These are phyloP conservation scores for Heteromurus nitidus DNA, from an alignment of 2,888 invertebrate genomes.

Conservation along the genomic window DNA sequence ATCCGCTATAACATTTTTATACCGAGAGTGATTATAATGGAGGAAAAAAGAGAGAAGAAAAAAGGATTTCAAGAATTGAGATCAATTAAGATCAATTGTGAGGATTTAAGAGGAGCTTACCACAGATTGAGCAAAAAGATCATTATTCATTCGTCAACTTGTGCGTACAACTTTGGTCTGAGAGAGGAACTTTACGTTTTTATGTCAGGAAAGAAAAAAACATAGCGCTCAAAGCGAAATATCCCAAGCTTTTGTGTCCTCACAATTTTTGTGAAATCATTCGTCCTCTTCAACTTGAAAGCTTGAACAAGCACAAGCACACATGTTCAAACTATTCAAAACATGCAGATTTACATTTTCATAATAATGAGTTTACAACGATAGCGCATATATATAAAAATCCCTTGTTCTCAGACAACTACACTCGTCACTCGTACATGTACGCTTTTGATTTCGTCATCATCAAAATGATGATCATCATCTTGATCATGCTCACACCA, in stretches of 20 bases:
- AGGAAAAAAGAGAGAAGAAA: constrained; percentile 37
- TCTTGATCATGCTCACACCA: background rate
- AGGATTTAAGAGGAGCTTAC: constrained; percentile 69
- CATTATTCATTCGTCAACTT: constrained; percentile 68
- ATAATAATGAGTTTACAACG: constrained; percentile 22
- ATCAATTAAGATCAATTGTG: constrained; percentile 74
- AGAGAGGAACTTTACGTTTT: background rate
- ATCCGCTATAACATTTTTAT: background rate
- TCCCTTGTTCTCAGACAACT: background rate
- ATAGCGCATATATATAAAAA: too few relatives aligned
- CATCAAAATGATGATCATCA: constrained; percentile 6
- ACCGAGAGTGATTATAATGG: constrained; percentile 46
- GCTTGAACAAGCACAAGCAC: too few relatives aligned
- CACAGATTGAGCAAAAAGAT: constrained; percentile 66
- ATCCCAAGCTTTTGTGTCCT: constrained; percentile 25
- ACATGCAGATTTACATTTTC: constrained; percentile 56
- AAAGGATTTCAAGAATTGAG: constrained; percentile 71
- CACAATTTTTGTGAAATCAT: constrained; percentile 46
- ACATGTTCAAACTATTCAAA: background rate
- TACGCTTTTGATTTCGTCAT: constrained; percentile 32
- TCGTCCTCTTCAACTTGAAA: too few relatives aligned
- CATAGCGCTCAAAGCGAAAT: constrained; percentile 23
- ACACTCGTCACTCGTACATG: background rate
- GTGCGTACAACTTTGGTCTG: background rate
- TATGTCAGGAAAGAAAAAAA: constrained; percentile 14